These are phyloP conservation scores for Turritopsis rubra DNA, from an alignment of 30 jellyfish, hydroid and myxozoan species.

Conservation along the genomic window DNA sequence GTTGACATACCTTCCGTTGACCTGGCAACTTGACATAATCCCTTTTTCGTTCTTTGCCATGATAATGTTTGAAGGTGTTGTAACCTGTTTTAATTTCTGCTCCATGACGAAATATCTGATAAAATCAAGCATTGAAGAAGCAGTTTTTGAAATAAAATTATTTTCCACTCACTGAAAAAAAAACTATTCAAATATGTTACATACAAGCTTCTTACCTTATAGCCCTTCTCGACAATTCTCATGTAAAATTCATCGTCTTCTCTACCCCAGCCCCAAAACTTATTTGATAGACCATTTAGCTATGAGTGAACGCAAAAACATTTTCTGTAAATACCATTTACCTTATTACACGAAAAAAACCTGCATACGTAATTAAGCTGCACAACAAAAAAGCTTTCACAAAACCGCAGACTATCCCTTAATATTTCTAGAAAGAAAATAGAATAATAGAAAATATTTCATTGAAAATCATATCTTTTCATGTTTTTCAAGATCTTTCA, in stretches of 20 bases:
- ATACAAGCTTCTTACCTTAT: conserved; percentile 37
- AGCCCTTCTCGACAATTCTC: conserved; percentile 79
- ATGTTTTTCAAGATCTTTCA: too few relatives aligned
- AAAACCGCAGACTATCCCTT: too few relatives aligned
- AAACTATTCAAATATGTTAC: too few relatives aligned
- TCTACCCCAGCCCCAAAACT: conserved; percentile 99
- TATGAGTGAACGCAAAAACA: background rate
- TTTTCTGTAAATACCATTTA: background rate
- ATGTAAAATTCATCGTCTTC: conserved; percentile 93
- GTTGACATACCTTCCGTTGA: conserved; percentile 63
- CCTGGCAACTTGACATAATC: conserved; percentile 74
- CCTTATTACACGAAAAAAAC: background rate
- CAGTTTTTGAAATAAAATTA: too few relatives aligned
- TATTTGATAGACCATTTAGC: conserved; percentile 92
- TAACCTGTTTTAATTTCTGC: conserved; percentile 85
- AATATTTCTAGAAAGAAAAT: too few relatives aligned
- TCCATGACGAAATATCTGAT: conserved; percentile 86
- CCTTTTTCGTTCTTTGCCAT: conserved; percentile 69
- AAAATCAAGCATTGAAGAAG: background rate
- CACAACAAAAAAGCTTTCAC: too few relatives aligned
- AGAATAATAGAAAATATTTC: too few relatives aligned
- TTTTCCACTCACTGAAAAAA: too few relatives aligned
- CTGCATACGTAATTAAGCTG: background rate
- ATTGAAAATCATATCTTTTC: too few relatives aligned
- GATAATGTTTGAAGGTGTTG: conserved; percentile 71